Conservation (phyloP, 2,888 invertebrate genomes). For the Boloria euphrosyne region DNA sequence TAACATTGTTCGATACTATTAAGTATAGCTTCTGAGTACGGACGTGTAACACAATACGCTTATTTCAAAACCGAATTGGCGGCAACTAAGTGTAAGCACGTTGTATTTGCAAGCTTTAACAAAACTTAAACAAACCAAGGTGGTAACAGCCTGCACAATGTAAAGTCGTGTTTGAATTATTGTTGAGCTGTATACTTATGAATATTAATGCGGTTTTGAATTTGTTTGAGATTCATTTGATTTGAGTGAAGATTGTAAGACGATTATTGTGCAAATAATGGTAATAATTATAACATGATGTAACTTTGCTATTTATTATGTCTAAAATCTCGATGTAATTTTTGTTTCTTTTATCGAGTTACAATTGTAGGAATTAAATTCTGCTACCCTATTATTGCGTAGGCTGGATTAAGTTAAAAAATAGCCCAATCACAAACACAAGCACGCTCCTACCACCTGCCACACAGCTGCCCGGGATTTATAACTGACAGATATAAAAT, state of each 20-base stretch:
- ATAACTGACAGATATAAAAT: conserved; percentile 67
- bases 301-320: no score
- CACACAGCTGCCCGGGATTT: conserved; percentile 69
- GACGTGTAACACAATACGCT: conserved; percentile 66
- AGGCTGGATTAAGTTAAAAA: conserved; percentile 42
- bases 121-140: conserved; percentile 51
- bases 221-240: conserved; percentile 39
- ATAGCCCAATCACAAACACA: conserved; percentile 51
- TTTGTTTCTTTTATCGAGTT: conserved; percentile 5
- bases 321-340: no score
- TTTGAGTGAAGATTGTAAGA: conserved; percentile 24
- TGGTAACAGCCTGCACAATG: conserved; percentile 46
- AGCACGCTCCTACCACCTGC: conserved; percentile 74
- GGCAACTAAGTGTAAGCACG: conserved; percentile 59
- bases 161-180: conserved; percentile 61
- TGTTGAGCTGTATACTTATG: conserved; percentile 55
- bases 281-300: no score
- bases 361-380: conserved; percentile 49
- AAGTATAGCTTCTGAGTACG: conserved; percentile 51
- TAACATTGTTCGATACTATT: conserved; percentile 47
- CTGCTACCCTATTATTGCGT: conserved; percentile 44
- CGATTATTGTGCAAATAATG: background rate
- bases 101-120: conserved; percentile 57
- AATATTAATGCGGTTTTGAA: conserved; percentile 58
- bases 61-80: conserved; percentile 60